Base-by-base conservation (phyloP, 2,888 invertebrate species). In the Diloba caeruleocephala region DNA sequence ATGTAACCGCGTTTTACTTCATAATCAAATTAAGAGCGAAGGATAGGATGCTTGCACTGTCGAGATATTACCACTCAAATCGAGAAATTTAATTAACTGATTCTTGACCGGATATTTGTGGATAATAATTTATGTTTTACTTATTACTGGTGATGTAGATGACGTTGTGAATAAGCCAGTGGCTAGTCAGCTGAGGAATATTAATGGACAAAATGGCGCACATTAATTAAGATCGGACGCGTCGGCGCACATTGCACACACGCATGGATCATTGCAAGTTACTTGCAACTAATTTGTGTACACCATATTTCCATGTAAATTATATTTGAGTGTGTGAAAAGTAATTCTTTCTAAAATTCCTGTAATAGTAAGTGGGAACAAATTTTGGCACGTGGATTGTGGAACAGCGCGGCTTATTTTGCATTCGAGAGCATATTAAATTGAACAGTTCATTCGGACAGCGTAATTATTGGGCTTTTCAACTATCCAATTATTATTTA, bases 401-500 rank as follows among this genome's bases (percentile, higher is more conserved):
- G 76, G 66, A 65, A 64, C 52, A 58, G 59, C 60, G 56, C 62
- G 56, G 46, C n/a, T 61, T 62, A 60, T 73, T 68, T 77, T 57
- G 65, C 76, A 73, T 71, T 78, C 77, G 73, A 79, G 79, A 78
- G 78, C 71, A 72, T 76, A 80, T 82, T 80, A 79, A 81, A 83
- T 80, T 79, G 66, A 85, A 75, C 73, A 66, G 71, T 71, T 75
- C 70, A 69, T 75, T 76, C 64, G 69, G 74, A 79, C 74, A 80
- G 74, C 77, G 77, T 82, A 84, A 83, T 84, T 82, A 82, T 76
- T 76, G 69, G 52, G 53, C 60, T 61, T 69, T 70, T 78, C 73
- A 71, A 75, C 80, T 82, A 81, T 79, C 82, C 75, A 80, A 81
- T 85, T 81, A 83, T n/a, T 81, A 79, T 85, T 82, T 82, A 84